Base-by-base conservation (phyloP, 2,797 vertebrate genomes). In the Manis javanica region DNA sequence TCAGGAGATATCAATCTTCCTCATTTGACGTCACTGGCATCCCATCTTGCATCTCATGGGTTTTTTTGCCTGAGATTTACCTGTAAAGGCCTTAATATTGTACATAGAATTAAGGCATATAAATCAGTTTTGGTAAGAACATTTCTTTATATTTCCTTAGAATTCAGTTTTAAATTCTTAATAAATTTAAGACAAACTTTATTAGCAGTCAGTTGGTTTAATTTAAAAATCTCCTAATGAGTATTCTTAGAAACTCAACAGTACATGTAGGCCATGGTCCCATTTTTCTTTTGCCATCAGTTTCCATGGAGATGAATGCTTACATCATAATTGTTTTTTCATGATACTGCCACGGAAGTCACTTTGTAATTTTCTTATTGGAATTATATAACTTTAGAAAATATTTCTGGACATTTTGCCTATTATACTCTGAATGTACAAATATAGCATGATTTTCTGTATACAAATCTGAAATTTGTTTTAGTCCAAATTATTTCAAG, bases 1-100 rank as follows among this genome's bases (percentile, higher is more conserved):
- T 99, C 99, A 26, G 99, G 99, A 97, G 99, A 99, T 97, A 99
- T 99, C 99, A 99, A 99, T 98, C 98, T 99, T 96, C 99, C 94
- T 96, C 99, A 99, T 4, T 98, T 99, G 74, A 98, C 99, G 49
- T 99, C 99, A 95, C 96, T 99, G 96, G 98, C 99, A 74, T 98
- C 91, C 8, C 98, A 81, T 55, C 97, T 99, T 84, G 99, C 98
- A 26, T 97, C 98, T 12, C 96, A 86, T 13, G 99, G 99, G 3
- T 85, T 99, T 96, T 95, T 99, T 21, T 99, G 99, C 94, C 98
- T 99, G 79, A 98, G 99, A 3, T 99, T 99, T 97, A 99, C 99
- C 19, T 99, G 99, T 95, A 99, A 99, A 99, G 98, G 99, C 42
- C 98, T 99, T 91, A 99, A 99, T 89, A 72, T 99, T 91, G 96